Percentiles rank a stretch among this genome's conserved stretches.
These are phyloP conservation scores for Argentina silus DNA, from an alignment of 2,797 vertebrate genomes.

Conservation along the genomic window DNA sequence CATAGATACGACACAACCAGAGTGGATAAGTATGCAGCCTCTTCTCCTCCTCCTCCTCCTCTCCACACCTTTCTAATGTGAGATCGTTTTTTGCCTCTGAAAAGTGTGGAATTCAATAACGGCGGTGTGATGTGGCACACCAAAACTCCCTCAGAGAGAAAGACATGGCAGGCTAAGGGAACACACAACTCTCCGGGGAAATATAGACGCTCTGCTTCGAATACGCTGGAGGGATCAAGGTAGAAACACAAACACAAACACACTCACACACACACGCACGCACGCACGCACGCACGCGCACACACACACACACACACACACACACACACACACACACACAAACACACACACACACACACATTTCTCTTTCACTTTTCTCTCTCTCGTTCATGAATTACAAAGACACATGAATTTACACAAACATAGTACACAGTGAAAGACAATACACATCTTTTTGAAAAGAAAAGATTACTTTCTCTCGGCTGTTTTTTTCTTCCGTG, in stretches of 20 bases:
- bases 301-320: conserved; percentile 1
- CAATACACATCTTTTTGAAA: neutral
- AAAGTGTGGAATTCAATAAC: conserved; percentile 39
- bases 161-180: conserved; percentile 7
- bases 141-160: conserved; percentile 3
- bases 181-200: conserved; percentile 41
- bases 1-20: neutral
- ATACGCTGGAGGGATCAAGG: conserved; percentile 22
- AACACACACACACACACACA: neutral
- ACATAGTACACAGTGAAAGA: neutral
- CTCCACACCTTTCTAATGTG: conserved; percentile 17
- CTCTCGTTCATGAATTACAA: conserved; percentile 3
- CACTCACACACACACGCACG: neutral
- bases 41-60: neutral
- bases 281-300: neutral
- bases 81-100: conserved; percentile 33
- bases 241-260: neutral
- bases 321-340: conserved; percentile 13
- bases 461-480: conserved; percentile 1
- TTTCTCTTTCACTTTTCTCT: no score
- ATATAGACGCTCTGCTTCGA: conserved; percentile 43
- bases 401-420: conserved; percentile 10
- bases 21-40: conserved; percentile 6
- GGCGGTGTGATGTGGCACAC: neutral
- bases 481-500: neutral